phyloP scores from a whole-genome alignment of 1,140 invertebrate species.

The Trichomalopsis sarcophagae region DNA sequence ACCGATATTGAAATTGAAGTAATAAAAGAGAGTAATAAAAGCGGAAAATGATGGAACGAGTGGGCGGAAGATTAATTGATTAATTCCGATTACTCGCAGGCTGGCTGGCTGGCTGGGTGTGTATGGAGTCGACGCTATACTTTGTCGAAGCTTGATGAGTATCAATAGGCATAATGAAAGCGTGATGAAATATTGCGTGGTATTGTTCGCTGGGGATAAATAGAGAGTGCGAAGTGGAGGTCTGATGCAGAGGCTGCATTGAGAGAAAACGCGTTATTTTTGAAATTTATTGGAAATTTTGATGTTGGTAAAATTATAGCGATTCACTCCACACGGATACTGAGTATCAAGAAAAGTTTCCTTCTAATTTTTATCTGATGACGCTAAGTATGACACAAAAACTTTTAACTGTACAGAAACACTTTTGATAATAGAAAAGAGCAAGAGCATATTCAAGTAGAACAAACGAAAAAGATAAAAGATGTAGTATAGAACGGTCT shows the following conservation, averaged over 20 bases:
- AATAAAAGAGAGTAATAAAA: not conserved
- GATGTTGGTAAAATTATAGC: too few relatives aligned
- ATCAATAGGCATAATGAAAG: not conserved
- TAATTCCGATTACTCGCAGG: not conserved
- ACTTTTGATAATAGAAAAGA: not conserved
- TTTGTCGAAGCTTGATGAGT: too few relatives aligned
- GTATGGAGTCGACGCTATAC: not conserved
- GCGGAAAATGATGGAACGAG: not conserved
- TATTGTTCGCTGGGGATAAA: too few relatives aligned
- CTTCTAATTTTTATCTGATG: not conserved
- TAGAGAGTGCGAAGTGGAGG: too few relatives aligned
- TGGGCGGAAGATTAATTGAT: not conserved
- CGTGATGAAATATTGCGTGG: too few relatives aligned
- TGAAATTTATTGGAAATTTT: too few relatives aligned
- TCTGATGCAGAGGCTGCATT: too few relatives aligned
- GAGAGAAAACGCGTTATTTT: too few relatives aligned
- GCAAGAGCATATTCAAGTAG: not conserved
- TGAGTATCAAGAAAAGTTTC: too few relatives aligned
- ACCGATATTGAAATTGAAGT: slow-evolving; percentile 17
- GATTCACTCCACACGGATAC: too few relatives aligned
- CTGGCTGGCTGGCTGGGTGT: too few relatives aligned
- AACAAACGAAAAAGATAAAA: slow-evolving; percentile 7
- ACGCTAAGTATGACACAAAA: not conserved
- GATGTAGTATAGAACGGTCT: not conserved
- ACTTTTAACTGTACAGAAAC: not conserved